These are phyloP conservation scores for Aspiorhynchus laticeps DNA, from an alignment of 2,113 vertebrate genomes.

Conservation along the genomic window DNA sequence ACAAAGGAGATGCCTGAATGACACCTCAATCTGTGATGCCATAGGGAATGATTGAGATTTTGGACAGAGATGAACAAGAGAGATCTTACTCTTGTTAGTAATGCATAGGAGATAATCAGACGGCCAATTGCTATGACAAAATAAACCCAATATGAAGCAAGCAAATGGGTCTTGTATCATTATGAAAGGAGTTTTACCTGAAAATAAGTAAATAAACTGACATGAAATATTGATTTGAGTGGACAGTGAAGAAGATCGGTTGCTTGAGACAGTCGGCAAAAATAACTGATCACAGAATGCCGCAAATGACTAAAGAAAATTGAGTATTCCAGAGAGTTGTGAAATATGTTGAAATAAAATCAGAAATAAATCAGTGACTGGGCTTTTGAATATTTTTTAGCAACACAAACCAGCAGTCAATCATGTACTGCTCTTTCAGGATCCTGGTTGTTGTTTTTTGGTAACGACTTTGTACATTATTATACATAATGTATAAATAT, in stretches of 20 bases:
- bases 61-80: neutral
- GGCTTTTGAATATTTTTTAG: neutral
- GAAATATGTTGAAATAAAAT: neutral
- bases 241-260: neutral
- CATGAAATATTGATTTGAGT: neutral
- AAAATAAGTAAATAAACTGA: neutral
- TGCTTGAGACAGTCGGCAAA: neutral
- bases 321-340: neutral
- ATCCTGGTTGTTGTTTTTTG: neutral
- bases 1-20: slow-evolving; percentile 2
- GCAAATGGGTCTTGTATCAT: neutral
- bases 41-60: neutral
- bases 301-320: neutral
- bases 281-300: neutral
- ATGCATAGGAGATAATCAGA: neutral
- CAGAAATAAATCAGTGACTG: slow-evolving; percentile 40
- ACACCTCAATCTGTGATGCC: neutral
- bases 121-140: neutral
- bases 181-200: neutral
- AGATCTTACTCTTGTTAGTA: neutral
- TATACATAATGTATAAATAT: no score
- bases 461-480: neutral
- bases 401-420: neutral
- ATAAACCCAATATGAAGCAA: neutral
- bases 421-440: neutral